A percentile compares a stretch with the other conserved stretches of the same genome.
phyloP scores from a whole-genome alignment of 1,140 invertebrate species.

The Teleogryllus occipitalis region DNA sequence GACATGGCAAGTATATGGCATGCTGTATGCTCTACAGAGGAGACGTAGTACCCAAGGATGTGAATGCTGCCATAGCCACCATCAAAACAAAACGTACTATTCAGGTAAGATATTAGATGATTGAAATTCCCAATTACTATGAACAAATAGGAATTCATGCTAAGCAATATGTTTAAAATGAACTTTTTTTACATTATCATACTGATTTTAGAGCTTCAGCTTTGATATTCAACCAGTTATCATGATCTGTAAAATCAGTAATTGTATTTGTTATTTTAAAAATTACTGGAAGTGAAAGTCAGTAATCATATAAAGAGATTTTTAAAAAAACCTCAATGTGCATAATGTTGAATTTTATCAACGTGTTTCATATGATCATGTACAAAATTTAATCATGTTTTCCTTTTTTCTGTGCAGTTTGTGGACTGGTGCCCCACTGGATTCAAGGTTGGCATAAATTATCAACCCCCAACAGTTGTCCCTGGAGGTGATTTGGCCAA shows the following conservation, averaged over 20 bases:
- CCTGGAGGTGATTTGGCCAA: slow-evolving; percentile 71
- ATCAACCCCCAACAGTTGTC: slow-evolving; percentile 76
- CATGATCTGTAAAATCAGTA: too few species aligned
- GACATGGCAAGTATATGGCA: slow-evolving; percentile 85
- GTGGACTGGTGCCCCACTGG: slow-evolving; percentile 41
- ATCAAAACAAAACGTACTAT: slow-evolving; percentile 80
- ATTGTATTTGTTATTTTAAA: too few species aligned
- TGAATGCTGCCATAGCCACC: slow-evolving; percentile 72
- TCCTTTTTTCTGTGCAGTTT: slow-evolving; percentile 83
- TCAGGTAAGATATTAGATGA: slow-evolving; percentile 34
- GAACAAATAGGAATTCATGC: too few species aligned
- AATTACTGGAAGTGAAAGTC: too few species aligned
- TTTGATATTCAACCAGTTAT: too few species aligned
- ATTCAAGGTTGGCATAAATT: slow-evolving; percentile 62
- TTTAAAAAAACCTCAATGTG: too few species aligned
- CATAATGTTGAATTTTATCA: too few species aligned
- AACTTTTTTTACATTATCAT: slow-evolving; percentile 46
- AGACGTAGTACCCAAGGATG: slow-evolving; percentile 67
- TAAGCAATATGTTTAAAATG: too few species aligned
- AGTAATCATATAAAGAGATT: too few species aligned
- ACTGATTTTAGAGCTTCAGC: too few species aligned
- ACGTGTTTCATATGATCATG: too few species aligned
- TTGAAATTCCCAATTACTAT: too few species aligned
- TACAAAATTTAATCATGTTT: slow-evolving; percentile 32
- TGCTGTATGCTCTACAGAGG: slow-evolving; percentile 69